Percentiles rank a stretch among this genome's conserved stretches.
Conservation (phyloP, 2,113 vertebrate genomes). For the Zeus faber region DNA sequence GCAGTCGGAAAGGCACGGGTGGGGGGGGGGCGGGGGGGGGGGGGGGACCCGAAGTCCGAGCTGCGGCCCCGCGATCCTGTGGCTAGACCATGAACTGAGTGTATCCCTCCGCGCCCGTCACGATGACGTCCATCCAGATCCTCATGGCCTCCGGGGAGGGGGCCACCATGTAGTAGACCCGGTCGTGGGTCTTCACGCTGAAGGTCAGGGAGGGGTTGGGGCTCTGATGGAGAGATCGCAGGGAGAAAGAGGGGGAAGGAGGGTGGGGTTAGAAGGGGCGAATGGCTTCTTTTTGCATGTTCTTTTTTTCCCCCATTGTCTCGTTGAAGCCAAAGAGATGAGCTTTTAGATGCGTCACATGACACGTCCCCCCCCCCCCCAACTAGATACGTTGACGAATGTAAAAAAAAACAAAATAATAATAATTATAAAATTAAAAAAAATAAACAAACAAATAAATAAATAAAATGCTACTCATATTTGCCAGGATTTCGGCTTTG, state of each 20-base stretch:
- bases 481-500: too few relatives aligned
- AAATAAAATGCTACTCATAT: too few relatives aligned
- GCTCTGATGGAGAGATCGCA: slow-evolving; percentile 72
- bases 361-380: too few relatives aligned
- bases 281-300: too few relatives aligned
- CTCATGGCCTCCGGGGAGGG: slow-evolving; percentile 94
- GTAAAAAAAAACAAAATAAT: background rate
- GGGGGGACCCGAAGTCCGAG: background rate
- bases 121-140: slow-evolving; percentile 99
- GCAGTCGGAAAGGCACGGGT: too few relatives aligned
- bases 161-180: slow-evolving; percentile 96
- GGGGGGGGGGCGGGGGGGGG: too few relatives aligned
- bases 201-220: slow-evolving; percentile 93
- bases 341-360: too few relatives aligned
- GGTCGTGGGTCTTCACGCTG: slow-evolving; percentile 94
- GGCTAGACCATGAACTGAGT: slow-evolving; percentile 91
- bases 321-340: too few relatives aligned
- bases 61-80: background rate
- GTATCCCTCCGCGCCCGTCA: slow-evolving; percentile 94
- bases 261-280: background rate
- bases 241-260: background rate
- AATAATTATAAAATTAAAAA: background rate
- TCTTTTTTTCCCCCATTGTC: too few relatives aligned
- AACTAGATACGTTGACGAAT: too few relatives aligned
- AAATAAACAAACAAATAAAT: background rate